Percentiles rank a stretch among this genome's conserved stretches.
Evolutionary conservation across 1,140 invertebrate genomes (phyloP).

Genomic region (Atopsyche davidsoni): DNA sequence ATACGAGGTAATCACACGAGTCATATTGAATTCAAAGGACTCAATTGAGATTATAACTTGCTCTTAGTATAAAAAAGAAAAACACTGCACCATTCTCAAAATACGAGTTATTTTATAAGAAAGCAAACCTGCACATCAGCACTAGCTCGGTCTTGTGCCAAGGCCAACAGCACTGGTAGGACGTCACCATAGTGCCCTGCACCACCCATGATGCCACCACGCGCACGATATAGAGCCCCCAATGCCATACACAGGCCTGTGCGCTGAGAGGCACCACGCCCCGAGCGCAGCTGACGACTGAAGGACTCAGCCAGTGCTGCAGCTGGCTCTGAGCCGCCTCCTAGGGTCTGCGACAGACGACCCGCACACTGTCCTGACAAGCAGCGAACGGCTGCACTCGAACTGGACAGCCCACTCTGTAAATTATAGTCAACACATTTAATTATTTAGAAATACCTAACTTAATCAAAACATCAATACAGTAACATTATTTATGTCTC

Average conservation of each 20-base stretch:
- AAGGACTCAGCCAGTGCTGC: slow-evolving; percentile 24
- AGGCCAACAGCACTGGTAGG: slow-evolving; percentile 83
- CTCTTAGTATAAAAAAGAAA: too few species aligned
- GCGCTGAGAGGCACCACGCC: slow-evolving; percentile 23
- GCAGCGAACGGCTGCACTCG: slow-evolving; percentile 82
- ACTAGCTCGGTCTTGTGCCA: slow-evolving; percentile 88
- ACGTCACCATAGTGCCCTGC: slow-evolving; percentile 34
- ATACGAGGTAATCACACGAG: slow-evolving; percentile 9
- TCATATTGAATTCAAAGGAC: background rate
- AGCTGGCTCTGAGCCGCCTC: slow-evolving; percentile 35
- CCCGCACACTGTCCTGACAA: slow-evolving; percentile 79
- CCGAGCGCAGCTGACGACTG: slow-evolving; percentile 21
- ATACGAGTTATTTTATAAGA: too few species aligned
- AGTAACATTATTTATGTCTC: too few species aligned
- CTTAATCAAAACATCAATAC: too few species aligned
- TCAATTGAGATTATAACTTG: too few species aligned
- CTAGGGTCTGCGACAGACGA: slow-evolving; percentile 35
- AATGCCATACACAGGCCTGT: slow-evolving; percentile 91
- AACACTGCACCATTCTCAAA: too few species aligned
- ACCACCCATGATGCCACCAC: slow-evolving; percentile 36
- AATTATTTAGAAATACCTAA: slow-evolving; percentile 12
- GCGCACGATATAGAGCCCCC: slow-evolving; percentile 38
- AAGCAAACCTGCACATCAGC: slow-evolving; percentile 78
- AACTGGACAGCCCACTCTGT: slow-evolving; percentile 71
- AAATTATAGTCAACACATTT: slow-evolving; percentile 29